Percentiles rank a stretch among this genome's conserved stretches.
Evolutionary conservation across 1,140 invertebrate species (phyloP).

Genomic region (Zaprionus kolodkinae): DNA sequence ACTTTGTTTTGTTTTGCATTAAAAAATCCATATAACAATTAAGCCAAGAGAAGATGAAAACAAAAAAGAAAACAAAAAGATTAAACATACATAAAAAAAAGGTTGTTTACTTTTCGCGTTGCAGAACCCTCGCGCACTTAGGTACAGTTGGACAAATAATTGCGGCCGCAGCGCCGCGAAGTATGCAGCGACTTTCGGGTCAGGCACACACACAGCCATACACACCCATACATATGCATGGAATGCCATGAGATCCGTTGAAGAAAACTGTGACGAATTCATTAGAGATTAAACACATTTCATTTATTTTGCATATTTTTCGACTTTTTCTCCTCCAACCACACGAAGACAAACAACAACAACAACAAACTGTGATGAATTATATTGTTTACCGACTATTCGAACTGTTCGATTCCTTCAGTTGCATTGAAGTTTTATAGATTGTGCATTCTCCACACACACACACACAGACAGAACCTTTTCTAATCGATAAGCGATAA

Average conservation of each 20-base stretch:
- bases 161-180: constrained; percentile 18
- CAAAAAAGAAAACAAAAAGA: constrained; percentile 16
- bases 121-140: constrained; percentile 12
- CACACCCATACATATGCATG: constrained; percentile 6
- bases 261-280: constrained; percentile 28
- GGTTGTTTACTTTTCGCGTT: constrained; percentile 71
- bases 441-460: constrained; percentile 11
- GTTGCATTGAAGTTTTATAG: constrained; percentile 31
- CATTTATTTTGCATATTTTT: constrained; percentile 39
- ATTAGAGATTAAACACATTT: constrained; percentile 22
- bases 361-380: constrained; percentile 80
- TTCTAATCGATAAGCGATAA: constrained; percentile 39
- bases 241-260: constrained; percentile 59
- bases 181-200: constrained; percentile 31
- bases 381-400: constrained; percentile 53
- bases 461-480: constrained; percentile 21
- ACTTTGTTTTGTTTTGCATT: constrained; percentile 48
- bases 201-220: constrained; percentile 13
- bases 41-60: constrained; percentile 32
- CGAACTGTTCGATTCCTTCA: constrained; percentile 18
- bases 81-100: constrained; percentile 49
- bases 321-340: constrained; percentile 17
- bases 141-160: constrained; percentile 16
- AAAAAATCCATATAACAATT: constrained; percentile 64
- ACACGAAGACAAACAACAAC: constrained; percentile 56